Percentiles rank a stretch among this genome's conserved stretches.
Conservation (phyloP, 2,888 invertebrate species). For the Amphimallon solstitiale region DNA sequence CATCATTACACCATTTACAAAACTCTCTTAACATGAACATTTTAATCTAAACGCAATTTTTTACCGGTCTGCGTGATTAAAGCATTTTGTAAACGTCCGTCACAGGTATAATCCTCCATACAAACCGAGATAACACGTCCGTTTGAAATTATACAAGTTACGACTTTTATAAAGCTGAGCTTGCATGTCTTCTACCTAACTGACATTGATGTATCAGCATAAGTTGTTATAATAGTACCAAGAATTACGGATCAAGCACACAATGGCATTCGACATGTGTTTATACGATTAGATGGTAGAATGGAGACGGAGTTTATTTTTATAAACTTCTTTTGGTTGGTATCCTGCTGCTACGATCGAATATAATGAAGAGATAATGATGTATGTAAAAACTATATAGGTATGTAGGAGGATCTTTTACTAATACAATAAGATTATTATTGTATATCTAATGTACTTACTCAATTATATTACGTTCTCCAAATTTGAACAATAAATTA, state of each 20-base stretch:
- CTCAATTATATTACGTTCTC: too few species aligned
- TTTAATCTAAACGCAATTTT: constrained; percentile 17
- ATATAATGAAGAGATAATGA: constrained; percentile 6
- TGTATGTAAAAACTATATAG: background rate
- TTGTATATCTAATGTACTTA: background rate
- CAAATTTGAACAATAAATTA: too few species aligned
- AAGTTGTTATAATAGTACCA: constrained; percentile 15
- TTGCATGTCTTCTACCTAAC: constrained; percentile 4
- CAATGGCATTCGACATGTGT: too few species aligned
- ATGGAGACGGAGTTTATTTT: constrained; percentile 3
- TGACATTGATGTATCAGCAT: constrained; percentile 37
- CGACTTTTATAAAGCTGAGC: background rate
- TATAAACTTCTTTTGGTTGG: background rate
- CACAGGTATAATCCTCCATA: constrained; percentile 36
- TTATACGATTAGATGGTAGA: background rate
- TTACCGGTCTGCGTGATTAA: constrained; percentile 15
- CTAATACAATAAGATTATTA: background rate
- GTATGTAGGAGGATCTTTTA: background rate
- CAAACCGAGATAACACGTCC: constrained; percentile 36
- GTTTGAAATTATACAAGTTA: constrained; percentile 15
- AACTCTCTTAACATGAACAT: constrained; percentile 8
- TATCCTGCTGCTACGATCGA: constrained; percentile 12
- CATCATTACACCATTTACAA: constrained; percentile 23
- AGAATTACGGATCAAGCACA: too few species aligned
- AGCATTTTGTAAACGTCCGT: constrained; percentile 32